Evolutionary conservation across 2,797 vertebrate species (phyloP), one percentile per base, ranked within the genome.

Genomic region (Chaetophractus vellerosus): DNA sequence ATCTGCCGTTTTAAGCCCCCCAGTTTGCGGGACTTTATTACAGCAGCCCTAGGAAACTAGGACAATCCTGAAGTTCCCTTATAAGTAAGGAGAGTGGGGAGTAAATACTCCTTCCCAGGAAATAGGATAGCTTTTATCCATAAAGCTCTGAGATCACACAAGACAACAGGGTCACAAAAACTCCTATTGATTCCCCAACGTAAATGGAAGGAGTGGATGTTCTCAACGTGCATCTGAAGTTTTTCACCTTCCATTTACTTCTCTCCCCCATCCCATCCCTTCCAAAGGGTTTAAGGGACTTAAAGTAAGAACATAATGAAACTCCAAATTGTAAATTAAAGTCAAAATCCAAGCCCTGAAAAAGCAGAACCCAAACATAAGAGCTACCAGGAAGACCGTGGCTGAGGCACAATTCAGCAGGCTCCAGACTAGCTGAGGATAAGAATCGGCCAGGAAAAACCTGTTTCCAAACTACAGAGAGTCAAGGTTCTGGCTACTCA

Each of bases 221-320:
- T 83, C 75, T 81, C 28, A 76, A 91, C 57, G n/a, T 99, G 6
- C 41, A 45, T 88, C 31, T 33, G 9, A 83, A 78, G 38, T 85
- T 91, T 66, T 59, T 85, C 18, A 0, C 57, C 74, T 93, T 41
- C 57, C 9, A 85, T 74, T 80, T 89, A 89, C 80, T 85, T 75
- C 52, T 41, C 8, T 68, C 21, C 16, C 38, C 26, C 66, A 23
- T 72, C 38, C 41, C 21, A 89, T 9, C 9, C 36, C 36, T 21
- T 57, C 71, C 79, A 64, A 78, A 78, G 19, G 45, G 79, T 64
- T 85, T 79, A 31, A 79, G 55, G 45, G 66, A 72, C 31, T 72
- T 79, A 94, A 85, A 72, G 26, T 41, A 66, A 41, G 33, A 90
- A 45, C 9, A 48, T 36, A 90, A 80, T 74, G 26, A 89, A 80